Conservation (phyloP, 2,113 vertebrate species). For the Verasper variegatus region DNA sequence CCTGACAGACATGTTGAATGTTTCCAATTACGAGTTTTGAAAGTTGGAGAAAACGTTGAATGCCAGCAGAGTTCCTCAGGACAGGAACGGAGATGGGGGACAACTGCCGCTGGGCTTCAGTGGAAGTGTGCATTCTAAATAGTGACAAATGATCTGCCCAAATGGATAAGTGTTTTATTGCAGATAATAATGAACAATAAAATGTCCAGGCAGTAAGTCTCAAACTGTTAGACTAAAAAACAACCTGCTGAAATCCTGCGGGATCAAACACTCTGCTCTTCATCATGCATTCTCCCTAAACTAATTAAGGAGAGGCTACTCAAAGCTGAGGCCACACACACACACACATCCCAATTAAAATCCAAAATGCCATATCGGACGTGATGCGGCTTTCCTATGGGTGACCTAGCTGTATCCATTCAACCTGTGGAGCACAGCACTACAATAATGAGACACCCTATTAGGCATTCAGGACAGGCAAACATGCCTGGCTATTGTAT, state of each 20-base stretch:
- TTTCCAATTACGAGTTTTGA: slow-evolving; percentile 25
- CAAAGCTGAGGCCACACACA: slow-evolving; percentile 30
- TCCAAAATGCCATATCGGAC: slow-evolving; percentile 50
- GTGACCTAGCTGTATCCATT: slow-evolving; percentile 49
- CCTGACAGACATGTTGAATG: neutral
- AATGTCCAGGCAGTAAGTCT: slow-evolving; percentile 36
- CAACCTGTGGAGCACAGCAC: slow-evolving; percentile 44
- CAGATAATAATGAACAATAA: slow-evolving; percentile 44
- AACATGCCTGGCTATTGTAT: slow-evolving; percentile 34
- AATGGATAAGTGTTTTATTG: slow-evolving; percentile 8
- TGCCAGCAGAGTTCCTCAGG: slow-evolving; percentile 17
- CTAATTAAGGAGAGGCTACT: slow-evolving; percentile 61
- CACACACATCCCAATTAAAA: slow-evolving; percentile 65
- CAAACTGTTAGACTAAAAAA: slow-evolving; percentile 40
- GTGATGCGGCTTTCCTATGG: slow-evolving; percentile 35
- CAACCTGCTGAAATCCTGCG: slow-evolving; percentile 33
- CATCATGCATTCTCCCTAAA: slow-evolving; percentile 25
- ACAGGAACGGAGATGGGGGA: neutral
- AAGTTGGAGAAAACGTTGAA: neutral
- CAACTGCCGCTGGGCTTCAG: slow-evolving; percentile 6
- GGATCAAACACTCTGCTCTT: slow-evolving; percentile 38
- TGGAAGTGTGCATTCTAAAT: slow-evolving; percentile 6
- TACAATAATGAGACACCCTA: slow-evolving; percentile 57
- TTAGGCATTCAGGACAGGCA: slow-evolving; percentile 25
- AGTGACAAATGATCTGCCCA: slow-evolving; percentile 10